Conservation (phyloP, 2,888 invertebrate species). For the Gonocerus acuteangulatus region DNA sequence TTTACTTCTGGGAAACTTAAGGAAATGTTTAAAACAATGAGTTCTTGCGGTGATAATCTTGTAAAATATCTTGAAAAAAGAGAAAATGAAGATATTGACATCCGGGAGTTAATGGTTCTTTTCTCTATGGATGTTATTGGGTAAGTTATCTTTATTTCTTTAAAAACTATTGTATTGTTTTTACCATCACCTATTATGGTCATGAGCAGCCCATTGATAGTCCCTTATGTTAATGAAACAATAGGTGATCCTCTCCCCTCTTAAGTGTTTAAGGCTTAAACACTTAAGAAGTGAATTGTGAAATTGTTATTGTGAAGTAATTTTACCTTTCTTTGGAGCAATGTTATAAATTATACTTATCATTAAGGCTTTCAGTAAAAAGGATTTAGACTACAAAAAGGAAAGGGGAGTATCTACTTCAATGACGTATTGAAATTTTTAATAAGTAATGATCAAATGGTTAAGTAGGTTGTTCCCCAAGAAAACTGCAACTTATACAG, state of each 20-base stretch:
- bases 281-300: background rate
- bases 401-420: too few species aligned
- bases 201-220: background rate
- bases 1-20: constrained; percentile 10
- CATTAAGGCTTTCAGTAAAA: too few species aligned
- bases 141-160: background rate
- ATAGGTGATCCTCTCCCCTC: background rate
- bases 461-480: too few species aligned
- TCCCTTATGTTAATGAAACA: too few species aligned
- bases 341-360: too few species aligned
- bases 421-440: too few species aligned
- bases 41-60: background rate
- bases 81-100: background rate
- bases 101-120: background rate
- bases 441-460: too few species aligned
- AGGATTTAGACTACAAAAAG: too few species aligned
- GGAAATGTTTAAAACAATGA: background rate
- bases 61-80: background rate
- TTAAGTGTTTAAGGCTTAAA: background rate
- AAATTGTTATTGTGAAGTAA: too few species aligned
- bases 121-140: constrained; percentile 19
- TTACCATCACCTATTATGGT: background rate
- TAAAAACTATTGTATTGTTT: background rate
- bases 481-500: too few species aligned
- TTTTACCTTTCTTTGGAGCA: too few species aligned